Conservation (phyloP, 2,113 vertebrate species). For the Tringa solitaria region DNA sequence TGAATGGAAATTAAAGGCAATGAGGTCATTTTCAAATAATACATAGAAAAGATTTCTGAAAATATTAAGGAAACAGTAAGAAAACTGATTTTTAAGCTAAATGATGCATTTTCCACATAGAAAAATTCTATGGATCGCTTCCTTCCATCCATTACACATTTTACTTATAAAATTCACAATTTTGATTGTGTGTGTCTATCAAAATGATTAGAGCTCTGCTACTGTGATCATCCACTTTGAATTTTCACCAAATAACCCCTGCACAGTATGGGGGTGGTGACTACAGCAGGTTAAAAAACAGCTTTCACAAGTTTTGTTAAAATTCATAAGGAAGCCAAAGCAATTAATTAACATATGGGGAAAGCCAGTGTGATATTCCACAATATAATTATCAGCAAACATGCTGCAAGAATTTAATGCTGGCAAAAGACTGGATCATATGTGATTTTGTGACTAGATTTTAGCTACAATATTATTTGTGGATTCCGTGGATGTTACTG, state of each 20-base stretch:
- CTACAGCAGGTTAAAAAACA: conserved; percentile 12
- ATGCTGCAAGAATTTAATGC: background rate
- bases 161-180: background rate
- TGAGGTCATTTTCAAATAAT: background rate
- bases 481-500: background rate
- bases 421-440: background rate
- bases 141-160: background rate
- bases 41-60: background rate
- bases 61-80: background rate
- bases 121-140: background rate
- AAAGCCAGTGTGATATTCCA: background rate
- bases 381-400: conserved; percentile 22
- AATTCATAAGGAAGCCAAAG: conserved; percentile 24
- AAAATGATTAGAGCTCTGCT: background rate
- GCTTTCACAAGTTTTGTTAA: conserved; percentile 25
- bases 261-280: background rate
- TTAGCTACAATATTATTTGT: background rate
- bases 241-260: background rate
- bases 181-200: background rate
- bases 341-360: conserved; percentile 37
- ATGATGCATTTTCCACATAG: background rate
- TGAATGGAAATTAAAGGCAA: background rate
- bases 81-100: background rate
- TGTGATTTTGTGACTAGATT: background rate
- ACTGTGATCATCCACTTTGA: background rate